Conservation (phyloP, 2,888 invertebrate species). For the Drosophila stalkeri region DNA sequence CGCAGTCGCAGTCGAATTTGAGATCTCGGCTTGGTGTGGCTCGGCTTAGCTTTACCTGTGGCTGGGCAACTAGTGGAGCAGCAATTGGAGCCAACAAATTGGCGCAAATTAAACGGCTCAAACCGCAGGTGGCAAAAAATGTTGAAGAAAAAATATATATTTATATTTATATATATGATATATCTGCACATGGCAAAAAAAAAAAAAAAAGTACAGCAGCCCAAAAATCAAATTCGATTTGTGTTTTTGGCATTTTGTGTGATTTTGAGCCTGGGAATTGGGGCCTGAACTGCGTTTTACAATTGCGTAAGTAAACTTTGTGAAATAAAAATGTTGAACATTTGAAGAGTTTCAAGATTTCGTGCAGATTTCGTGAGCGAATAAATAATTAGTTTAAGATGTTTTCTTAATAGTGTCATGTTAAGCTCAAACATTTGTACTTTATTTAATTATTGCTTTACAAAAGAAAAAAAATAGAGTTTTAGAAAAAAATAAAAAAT, state of each 20-base stretch:
- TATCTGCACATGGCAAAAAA: background rate
- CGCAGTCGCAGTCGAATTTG: constrained; percentile 19
- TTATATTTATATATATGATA: constrained; percentile 1
- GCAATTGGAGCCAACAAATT: constrained; percentile 56
- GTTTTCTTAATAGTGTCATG: background rate
- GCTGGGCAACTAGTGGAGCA: constrained; percentile 5
- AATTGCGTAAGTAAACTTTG: constrained; percentile 56
- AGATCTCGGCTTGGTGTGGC: constrained; percentile 11
- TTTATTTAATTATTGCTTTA: background rate
- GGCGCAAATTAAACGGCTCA: constrained; percentile 64
- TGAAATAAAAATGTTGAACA: background rate
- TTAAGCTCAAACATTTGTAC: background rate
- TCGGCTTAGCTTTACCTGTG: background rate
- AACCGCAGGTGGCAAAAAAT: constrained; percentile 66
- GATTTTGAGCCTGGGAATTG: constrained; percentile 55
- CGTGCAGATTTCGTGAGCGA: background rate
- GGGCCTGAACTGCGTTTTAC: background rate
- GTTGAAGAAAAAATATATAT: constrained; percentile 10
- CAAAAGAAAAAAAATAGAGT: background rate
- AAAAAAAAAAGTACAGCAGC: constrained; percentile 17
- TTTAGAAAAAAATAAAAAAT: too few species aligned
- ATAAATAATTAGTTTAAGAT: background rate
- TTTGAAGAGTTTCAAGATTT: background rate
- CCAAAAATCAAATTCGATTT: constrained; percentile 63
- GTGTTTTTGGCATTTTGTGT: constrained; percentile 51